phyloP scores from a whole-genome alignment of 37 sponge, comb jelly and placozoan species.

The Mnemiopsis leidyi region DNA sequence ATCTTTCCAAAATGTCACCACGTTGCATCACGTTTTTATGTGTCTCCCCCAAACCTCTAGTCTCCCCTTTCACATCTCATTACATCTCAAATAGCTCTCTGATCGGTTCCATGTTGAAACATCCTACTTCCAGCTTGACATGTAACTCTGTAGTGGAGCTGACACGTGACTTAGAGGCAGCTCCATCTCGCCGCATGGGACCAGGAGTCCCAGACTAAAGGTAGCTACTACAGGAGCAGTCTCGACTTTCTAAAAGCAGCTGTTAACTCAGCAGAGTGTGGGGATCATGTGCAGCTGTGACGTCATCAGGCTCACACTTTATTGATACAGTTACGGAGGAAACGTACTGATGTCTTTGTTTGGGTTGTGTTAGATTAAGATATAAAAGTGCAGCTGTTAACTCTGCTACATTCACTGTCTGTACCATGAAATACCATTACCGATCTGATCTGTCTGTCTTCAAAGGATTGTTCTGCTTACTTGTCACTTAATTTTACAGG shows the following conservation, averaged over 20 bases:
- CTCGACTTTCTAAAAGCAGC: not conserved
- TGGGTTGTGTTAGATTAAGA: too few species aligned
- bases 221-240: not conserved
- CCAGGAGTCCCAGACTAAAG: not conserved
- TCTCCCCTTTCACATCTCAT: not conserved
- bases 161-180: not conserved
- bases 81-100: not conserved
- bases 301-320: not conserved
- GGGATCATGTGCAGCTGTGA: too few species aligned
- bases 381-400: too few species aligned
- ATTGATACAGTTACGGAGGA: too few species aligned
- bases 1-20: too few species aligned
- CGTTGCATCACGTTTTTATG: not conserved
- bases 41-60: too few species aligned
- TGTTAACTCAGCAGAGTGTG: not conserved
- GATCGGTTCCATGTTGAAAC: not conserved
- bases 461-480: not conserved
- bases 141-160: not conserved
- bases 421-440: not conserved
- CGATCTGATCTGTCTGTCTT: not conserved
- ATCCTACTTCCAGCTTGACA: not conserved
- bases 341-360: too few species aligned
- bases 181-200: not conserved
- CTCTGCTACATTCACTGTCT: too few species aligned
- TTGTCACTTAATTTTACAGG: not conserved